These are phyloP conservation scores for Drosophila birchii DNA, from an alignment of 2,888 invertebrate genomes.

Conservation along the genomic window DNA sequence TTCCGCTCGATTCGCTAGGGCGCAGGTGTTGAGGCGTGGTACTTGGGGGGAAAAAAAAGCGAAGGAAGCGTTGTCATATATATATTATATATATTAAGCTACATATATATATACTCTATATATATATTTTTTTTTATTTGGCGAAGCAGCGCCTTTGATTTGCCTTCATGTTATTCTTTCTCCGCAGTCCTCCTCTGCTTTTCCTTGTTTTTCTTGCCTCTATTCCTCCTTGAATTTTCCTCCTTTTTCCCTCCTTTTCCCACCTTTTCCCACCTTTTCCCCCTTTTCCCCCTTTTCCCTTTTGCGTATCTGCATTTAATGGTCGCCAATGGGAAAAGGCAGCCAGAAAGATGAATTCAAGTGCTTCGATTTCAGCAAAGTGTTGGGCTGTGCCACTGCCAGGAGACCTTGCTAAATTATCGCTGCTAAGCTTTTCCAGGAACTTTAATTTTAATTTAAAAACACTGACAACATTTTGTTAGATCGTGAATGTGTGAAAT, in stretches of 20 bases:
- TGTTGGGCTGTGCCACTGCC: conserved; percentile 16
- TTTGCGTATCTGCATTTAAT: conserved; percentile 63
- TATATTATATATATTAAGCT: too few species aligned
- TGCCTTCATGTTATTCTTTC: conserved; percentile 31
- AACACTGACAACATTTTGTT: background rate
- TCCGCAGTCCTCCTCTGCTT: background rate
- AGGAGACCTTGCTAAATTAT: background rate
- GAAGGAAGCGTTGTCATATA: conserved; percentile 28
- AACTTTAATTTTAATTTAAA: conserved; percentile 13
- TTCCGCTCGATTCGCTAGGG: conserved; percentile 45
- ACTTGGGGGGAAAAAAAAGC: conserved; percentile 12
- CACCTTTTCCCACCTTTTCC: background rate
- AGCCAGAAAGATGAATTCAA: conserved; percentile 27
- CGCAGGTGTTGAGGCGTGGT: conserved; percentile 69
- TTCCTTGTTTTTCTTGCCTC: background rate
- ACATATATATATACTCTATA: background rate
- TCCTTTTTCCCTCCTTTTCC: background rate
- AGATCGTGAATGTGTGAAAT: too few species aligned
- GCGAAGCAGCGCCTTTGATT: conserved; percentile 11
- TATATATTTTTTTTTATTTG: background rate
- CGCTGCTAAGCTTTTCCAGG: background rate
- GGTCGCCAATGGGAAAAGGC: conserved; percentile 31
- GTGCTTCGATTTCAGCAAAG: conserved; percentile 39
- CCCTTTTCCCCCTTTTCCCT: background rate
- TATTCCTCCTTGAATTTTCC: conserved; percentile 6